phyloP scores from a whole-genome alignment of 2,888 invertebrate genomes.

The Aradus depressus region DNA sequence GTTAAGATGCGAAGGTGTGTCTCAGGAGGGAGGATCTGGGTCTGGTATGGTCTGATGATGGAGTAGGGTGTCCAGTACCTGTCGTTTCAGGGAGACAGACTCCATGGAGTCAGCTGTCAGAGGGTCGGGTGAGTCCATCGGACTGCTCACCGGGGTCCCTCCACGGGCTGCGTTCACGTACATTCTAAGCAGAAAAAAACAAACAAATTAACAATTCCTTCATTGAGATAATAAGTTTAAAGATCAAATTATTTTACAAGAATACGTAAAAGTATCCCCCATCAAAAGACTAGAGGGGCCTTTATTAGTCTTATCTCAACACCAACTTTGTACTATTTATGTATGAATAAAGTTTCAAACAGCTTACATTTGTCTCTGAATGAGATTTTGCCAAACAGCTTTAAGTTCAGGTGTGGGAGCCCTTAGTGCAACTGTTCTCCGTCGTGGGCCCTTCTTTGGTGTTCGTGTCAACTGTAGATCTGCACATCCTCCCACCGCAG shows the following conservation, averaged over 20 bases:
- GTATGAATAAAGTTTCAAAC: background rate
- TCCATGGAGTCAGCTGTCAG: constrained; percentile 56
- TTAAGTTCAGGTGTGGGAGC: constrained; percentile 76
- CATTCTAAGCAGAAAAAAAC: constrained; percentile 45
- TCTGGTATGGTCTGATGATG: no score
- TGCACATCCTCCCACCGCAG: constrained; percentile 56
- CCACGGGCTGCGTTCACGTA: constrained; percentile 71
- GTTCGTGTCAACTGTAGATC: constrained; percentile 43
- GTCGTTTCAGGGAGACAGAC: constrained; percentile 41
- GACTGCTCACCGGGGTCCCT: constrained; percentile 61
- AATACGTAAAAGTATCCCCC: no score
- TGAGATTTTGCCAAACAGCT: constrained; percentile 80
- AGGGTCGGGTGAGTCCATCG: constrained; percentile 70
- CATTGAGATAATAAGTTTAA: background rate
- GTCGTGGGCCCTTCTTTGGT: constrained; percentile 51
- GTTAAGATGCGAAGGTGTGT: constrained; percentile 28
- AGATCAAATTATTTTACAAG: background rate
- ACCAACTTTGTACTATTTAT: background rate
- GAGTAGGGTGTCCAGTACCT: constrained; percentile 29
- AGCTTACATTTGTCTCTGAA: constrained; percentile 76
- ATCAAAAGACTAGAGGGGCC: no score
- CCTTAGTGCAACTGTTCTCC: constrained; percentile 59
- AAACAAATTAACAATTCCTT: background rate
- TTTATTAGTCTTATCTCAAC: background rate
- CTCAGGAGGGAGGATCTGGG: constrained; percentile 31